phyloP scores from a whole-genome alignment of 2,888 invertebrate genomes.

The Drosophila setosimentum region DNA sequence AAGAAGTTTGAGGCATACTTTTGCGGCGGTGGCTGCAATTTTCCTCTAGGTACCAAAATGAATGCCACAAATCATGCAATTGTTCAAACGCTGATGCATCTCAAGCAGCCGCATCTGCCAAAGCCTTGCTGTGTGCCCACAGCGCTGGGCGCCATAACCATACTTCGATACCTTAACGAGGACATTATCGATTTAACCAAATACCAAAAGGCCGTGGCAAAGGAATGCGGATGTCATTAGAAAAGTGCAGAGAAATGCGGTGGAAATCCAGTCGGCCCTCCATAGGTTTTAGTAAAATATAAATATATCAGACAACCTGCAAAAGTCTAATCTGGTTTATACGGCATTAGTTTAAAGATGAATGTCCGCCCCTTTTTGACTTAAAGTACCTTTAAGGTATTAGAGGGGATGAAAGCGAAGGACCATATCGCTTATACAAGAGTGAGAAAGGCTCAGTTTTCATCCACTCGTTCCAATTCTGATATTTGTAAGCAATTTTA shows the following conservation, averaged over 20 bases:
- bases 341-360: neutral
- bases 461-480: neutral
- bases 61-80: constrained; percentile 99
- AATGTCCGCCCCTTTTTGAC: neutral
- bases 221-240: constrained; percentile 97
- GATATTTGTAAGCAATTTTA: constrained; percentile 23
- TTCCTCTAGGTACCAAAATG: constrained; percentile 95
- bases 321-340: neutral
- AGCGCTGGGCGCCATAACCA: constrained; percentile 93
- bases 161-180: constrained; percentile 95
- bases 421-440: neutral
- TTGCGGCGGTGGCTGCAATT: constrained; percentile 96
- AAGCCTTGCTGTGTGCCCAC: constrained; percentile 97
- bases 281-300: neutral
- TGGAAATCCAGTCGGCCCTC: neutral
- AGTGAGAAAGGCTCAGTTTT: neutral
- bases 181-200: constrained; percentile 96
- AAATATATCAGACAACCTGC: neutral
- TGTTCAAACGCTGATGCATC: constrained; percentile 95
- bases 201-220: constrained; percentile 98
- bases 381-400: neutral
- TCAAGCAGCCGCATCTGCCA: constrained; percentile 92
- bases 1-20: constrained; percentile 97
- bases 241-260: neutral
- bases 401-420: neutral